A percentile compares a stretch with the other conserved stretches of the same genome.
Evolutionary conservation across 1,140 invertebrate genomes (phyloP).

Genomic region (Drosophila athabasca): DNA sequence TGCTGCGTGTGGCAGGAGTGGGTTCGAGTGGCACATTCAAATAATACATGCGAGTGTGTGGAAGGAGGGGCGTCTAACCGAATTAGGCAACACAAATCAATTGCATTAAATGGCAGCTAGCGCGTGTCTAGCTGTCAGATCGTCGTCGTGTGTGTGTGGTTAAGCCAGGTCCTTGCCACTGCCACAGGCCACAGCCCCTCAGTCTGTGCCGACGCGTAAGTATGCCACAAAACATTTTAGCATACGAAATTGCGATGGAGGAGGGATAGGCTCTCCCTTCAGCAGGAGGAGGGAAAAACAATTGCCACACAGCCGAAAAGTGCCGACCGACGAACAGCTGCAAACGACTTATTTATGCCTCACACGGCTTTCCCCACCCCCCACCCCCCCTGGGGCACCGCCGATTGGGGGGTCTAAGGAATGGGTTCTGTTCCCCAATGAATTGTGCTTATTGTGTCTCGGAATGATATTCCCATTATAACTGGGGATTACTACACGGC

Average conservation of each 20-base stretch:
- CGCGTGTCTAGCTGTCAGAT: slow-evolving; percentile 43
- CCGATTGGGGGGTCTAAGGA: background rate
- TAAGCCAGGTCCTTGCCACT: slow-evolving; percentile 15
- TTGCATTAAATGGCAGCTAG: slow-evolving; percentile 74
- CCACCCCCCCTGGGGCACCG: no score
- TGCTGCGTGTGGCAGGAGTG: slow-evolving; percentile 22
- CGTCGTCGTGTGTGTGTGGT: slow-evolving; percentile 27
- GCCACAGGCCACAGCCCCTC: background rate
- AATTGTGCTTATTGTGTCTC: slow-evolving; percentile 16
- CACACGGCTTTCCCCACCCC: background rate
- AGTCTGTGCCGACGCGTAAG: slow-evolving; percentile 9
- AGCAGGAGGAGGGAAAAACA: slow-evolving; percentile 31
- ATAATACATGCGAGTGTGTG: background rate
- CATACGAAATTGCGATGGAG: slow-evolving; percentile 51
- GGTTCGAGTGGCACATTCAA: background rate
- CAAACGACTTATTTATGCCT: slow-evolving; percentile 77
- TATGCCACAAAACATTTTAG: slow-evolving; percentile 25
- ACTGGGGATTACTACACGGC: slow-evolving; percentile 33
- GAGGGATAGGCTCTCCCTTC: background rate
- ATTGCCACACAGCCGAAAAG: slow-evolving; percentile 41
- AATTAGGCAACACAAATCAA: slow-evolving; percentile 76
- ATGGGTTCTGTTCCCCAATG: background rate
- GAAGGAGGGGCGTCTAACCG: slow-evolving; percentile 49
- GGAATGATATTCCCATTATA: slow-evolving; percentile 51
- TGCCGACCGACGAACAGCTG: slow-evolving; percentile 69